Conservation (phyloP, 1,140 invertebrate species). For the Diorhabda elongata region DNA sequence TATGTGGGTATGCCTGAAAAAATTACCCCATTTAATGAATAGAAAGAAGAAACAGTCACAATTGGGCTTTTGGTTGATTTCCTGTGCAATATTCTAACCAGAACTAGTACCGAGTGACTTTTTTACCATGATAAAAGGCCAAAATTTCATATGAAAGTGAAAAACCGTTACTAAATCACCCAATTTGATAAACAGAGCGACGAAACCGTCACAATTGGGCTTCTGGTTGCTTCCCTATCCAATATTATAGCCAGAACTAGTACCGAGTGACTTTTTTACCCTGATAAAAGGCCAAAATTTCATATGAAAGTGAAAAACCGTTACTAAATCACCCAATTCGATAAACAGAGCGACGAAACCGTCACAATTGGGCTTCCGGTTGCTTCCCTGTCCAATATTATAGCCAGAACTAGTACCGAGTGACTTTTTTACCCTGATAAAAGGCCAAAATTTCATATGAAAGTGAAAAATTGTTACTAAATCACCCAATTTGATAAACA, state of each 20-base stretch:
- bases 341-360: background rate
- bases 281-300: background rate
- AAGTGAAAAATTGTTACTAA: background rate
- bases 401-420: background rate
- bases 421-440: background rate
- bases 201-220: background rate
- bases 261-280: background rate
- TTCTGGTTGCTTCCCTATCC: background rate
- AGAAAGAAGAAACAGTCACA: background rate
- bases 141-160: no score
- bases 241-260: background rate
- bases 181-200: background rate
- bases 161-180: background rate
- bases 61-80: background rate
- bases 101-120: background rate
- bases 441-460: background rate
- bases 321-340: background rate
- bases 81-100: background rate
- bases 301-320: background rate
- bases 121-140: no score
- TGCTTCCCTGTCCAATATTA: background rate
- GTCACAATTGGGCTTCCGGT: background rate
- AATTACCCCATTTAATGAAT: background rate
- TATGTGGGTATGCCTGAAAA: slow-evolving; percentile 49
- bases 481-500: background rate